Conservation (phyloP, 2,888 invertebrate genomes). For the Andrena bucephala region DNA sequence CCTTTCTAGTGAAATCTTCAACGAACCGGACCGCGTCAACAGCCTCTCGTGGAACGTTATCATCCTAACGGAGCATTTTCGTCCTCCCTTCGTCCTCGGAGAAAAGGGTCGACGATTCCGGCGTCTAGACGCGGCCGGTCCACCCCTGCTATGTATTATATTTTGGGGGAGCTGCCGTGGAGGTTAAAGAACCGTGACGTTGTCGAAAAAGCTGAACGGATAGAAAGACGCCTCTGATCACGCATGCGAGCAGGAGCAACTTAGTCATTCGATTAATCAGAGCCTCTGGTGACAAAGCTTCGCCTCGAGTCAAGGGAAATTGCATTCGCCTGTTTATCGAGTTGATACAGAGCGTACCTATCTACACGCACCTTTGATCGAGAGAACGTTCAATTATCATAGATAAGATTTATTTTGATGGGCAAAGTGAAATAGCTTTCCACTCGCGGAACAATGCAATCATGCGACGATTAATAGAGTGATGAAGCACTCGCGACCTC, state of each 20-base stretch:
- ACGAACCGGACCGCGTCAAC: not conserved
- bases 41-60: conserved; percentile 32
- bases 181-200: conserved; percentile 67
- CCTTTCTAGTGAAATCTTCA: no score
- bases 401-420: conserved; percentile 17
- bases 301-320: not conserved
- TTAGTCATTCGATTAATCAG: conserved; percentile 50
- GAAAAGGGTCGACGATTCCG: conserved; percentile 68
- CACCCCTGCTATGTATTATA: conserved; percentile 49
- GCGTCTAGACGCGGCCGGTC: conserved; percentile 71
- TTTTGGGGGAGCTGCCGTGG: conserved; percentile 59
- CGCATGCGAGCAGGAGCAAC: conserved; percentile 25
- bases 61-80: conserved; percentile 49
- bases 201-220: conserved; percentile 21
- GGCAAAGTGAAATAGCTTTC: not conserved
- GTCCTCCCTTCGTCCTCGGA: conserved; percentile 62
- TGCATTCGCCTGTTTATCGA: not conserved
- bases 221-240: conserved; percentile 53
- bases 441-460: not conserved
- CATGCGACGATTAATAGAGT: not conserved
- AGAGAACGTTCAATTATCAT: not conserved
- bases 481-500: not conserved
- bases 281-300: conserved; percentile 14
- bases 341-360: not conserved
- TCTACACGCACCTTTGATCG: not conserved